Evolutionary conservation across 2,113 vertebrate species (phyloP).

Genomic region (Litocranius walleri): DNA sequence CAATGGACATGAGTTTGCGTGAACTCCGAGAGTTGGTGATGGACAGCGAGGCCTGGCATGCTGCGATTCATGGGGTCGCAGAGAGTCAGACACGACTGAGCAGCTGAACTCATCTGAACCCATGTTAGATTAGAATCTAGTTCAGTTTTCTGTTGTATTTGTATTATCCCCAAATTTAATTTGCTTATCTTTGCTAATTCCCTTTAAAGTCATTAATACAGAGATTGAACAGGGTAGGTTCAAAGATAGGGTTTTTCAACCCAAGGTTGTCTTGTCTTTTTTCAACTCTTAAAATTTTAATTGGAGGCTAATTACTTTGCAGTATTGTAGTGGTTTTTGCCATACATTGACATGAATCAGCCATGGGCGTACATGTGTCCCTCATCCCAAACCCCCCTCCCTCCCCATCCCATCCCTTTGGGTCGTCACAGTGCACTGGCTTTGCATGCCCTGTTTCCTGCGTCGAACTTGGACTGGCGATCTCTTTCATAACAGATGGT

Average conservation of each 20-base stretch:
- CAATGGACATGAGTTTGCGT: no score
- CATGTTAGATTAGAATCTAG: not conserved
- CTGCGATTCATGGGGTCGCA: no score
- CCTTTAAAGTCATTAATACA: not conserved
- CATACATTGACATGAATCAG: not conserved
- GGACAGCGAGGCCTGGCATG: no score
- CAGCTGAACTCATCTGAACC: no score
- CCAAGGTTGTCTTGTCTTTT: not conserved
- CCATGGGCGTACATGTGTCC: not conserved
- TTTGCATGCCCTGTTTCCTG: not conserved
- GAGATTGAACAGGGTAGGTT: not conserved
- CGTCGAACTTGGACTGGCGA: rapidly evolving
- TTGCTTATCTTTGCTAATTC: not conserved
- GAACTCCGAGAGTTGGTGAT: no score
- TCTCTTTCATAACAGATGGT: not conserved
- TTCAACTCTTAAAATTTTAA: not conserved
- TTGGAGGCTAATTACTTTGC: not conserved
- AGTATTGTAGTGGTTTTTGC: not conserved
- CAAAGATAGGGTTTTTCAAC: not conserved
- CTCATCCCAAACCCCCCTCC: not conserved
- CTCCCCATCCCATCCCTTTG: not conserved
- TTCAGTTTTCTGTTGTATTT: not conserved
- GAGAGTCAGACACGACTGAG: no score
- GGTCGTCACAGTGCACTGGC: rapidly evolving
- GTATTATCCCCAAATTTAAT: not conserved